Base-by-base conservation (phyloP, 2,888 invertebrate species). In the Lasioglossum pauxillum region DNA sequence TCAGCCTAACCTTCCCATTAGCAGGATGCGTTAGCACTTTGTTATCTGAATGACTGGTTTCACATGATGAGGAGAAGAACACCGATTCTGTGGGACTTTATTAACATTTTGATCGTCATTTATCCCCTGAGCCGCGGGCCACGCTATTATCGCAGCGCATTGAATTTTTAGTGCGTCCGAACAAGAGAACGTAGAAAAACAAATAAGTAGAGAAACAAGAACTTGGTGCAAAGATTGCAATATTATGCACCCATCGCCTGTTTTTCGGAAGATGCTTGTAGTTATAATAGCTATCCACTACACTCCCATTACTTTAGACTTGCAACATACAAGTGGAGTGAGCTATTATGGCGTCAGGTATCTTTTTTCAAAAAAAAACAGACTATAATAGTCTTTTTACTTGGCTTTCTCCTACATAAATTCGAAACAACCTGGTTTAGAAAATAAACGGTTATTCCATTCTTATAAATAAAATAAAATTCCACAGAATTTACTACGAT, bases 1-100 rank as follows among this genome's bases (percentile, higher is more conserved):
- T 7, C 23, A 69, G 23, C 12, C 19, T 35, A 69, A 35, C 38
- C 38, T 69, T 38, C 69, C 35, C 69, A 69, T 69, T 69, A 38
- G 38, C 38, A 10, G 19, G 69, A 12, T 69, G 38, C 19, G 38
- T 38, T 69, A 69, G 69, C 38, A 38, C 35, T 69, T 69, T 69
- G 35, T 69, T 69, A 69, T 69, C 69, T 69, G 10, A 23, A 69
- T 38, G 35, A 69, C 69, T 35, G 38, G 69, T 69, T 69, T 69
- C 23, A 69, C 38, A 19, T 38, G 69, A 69, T 38, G 38, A 23
- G 19, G 23, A 38, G 38, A 69, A 12, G 35, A 69, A 69, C 38
- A 69, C 69, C 23, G 69, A 38, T 35, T 69, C 19, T 1, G 19
- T 23, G 35, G 38, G 10, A 19, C 38, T 69, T 35, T 69, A 38